A percentile compares a stretch with the other conserved stretches of the same genome.
Evolutionary conservation across 2,113 vertebrate species (phyloP).

Genomic region (Bubalus kerabau): DNA sequence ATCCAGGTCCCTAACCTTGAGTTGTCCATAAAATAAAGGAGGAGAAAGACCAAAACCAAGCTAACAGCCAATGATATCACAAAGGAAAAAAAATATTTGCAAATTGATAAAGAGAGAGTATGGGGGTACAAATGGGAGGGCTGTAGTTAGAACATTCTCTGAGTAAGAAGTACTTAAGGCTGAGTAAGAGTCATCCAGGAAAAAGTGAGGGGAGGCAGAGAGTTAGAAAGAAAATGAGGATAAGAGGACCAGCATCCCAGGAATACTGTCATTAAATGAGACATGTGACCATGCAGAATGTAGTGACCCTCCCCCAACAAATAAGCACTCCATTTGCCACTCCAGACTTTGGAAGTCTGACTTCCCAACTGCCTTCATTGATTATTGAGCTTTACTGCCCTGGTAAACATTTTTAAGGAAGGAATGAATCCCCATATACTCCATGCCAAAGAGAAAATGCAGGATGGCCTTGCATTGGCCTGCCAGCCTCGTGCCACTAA

Average conservation of each 20-base stretch:
- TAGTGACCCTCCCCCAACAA: neutral
- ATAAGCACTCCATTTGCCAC: neutral
- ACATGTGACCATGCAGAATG: neutral
- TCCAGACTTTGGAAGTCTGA: neutral
- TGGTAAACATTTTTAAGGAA: neutral
- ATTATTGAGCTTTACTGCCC: neutral
- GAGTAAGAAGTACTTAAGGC: neutral
- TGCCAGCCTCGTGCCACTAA: neutral
- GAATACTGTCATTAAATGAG: neutral
- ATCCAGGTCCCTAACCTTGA: neutral
- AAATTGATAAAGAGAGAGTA: no score
- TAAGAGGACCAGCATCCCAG: neutral
- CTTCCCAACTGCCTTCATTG: neutral
- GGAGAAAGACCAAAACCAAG: neutral
- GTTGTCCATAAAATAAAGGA: neutral
- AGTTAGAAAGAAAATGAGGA: neutral
- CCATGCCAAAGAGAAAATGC: neutral
- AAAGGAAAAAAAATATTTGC: neutral
- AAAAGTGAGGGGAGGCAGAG: fast-evolving
- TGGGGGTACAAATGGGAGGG: neutral
- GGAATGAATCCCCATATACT: neutral
- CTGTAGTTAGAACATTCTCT: neutral
- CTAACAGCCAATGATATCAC: neutral
- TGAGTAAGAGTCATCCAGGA: neutral
- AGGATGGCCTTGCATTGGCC: neutral